These are phyloP conservation scores for Choristoneura rosaceana DNA, from an alignment of 2,888 invertebrate genomes.

Conservation along the genomic window DNA sequence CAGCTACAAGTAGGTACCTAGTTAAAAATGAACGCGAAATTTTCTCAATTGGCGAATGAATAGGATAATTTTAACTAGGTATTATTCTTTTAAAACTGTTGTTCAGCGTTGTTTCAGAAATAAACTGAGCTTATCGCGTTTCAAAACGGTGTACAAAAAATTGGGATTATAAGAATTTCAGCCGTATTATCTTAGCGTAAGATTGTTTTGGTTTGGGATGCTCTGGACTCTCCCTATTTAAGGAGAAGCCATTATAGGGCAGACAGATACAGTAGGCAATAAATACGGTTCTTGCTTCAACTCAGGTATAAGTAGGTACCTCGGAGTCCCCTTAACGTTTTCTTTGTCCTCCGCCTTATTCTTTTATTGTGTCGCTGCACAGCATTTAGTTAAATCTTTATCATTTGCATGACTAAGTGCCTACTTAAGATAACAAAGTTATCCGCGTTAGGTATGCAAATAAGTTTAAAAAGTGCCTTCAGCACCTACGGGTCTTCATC, in stretches of 20 bases:
- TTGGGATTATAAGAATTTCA: background rate
- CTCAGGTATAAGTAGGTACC: conserved; percentile 36
- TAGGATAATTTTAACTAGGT: conserved; percentile 43
- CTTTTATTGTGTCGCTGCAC: conserved; percentile 47
- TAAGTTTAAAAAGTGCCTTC: conserved; percentile 34
- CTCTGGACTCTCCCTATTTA: background rate
- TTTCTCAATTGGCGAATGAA: conserved; percentile 35
- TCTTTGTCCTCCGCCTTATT: conserved; percentile 49
- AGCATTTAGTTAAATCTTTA: conserved; percentile 50
- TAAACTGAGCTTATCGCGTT: conserved; percentile 17
- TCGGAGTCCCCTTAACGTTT: conserved; percentile 42
- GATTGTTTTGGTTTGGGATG: background rate
- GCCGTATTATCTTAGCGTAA: background rate
- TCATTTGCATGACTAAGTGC: conserved; percentile 47
- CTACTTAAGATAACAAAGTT: conserved; percentile 44
- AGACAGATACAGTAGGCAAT: conserved; percentile 45
- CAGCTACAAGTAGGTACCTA: background rate
- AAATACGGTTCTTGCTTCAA: conserved; percentile 47
- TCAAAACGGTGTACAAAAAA: background rate
- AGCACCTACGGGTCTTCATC: background rate
- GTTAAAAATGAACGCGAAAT: background rate
- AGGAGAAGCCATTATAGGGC: background rate
- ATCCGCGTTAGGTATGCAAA: conserved; percentile 40
- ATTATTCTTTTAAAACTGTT: conserved; percentile 45
- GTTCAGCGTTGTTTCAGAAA: conserved; percentile 44